Evolutionary conservation across 2,888 invertebrate species (phyloP), one percentile per base, ranked within the genome.

Genomic region (Oconnorella tubifera): DNA sequence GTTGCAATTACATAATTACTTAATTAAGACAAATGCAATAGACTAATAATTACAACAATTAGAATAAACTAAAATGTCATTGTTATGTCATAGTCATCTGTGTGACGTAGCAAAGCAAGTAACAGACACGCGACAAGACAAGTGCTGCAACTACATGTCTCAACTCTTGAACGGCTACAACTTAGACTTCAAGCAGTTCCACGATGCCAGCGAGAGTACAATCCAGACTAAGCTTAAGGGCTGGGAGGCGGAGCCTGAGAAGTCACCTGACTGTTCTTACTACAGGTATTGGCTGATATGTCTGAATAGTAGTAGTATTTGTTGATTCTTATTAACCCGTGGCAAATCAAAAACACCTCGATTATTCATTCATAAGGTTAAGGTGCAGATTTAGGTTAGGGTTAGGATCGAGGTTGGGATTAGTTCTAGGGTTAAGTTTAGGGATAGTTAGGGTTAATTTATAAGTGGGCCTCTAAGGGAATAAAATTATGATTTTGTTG

Each of bases 131-230:
- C 53, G 25, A 27, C 6, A 6, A 19, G 60, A 1, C 19, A 60
- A 60, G 51, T 60, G 60, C 29, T 27, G 60, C n/a, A n/a, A 60
- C 31, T 25, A 32, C 29, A 14, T 60, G 14, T 1, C 2, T 6
- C 49, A 50, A 29, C 10, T 51, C 29, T 29, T 60, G 29, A 10
- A 1, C 3, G 60, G 60, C 4, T 60, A 50, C 60, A 50, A 4
- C 14, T 0, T 50, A 6, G 60, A 60, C 51, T 31, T 29, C 31
- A n/a, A 48, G 48, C 60, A 60, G 60, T 60, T 60, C 31, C 14
- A 19, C 10, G 60, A 50, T 29, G 48, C 29, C 14, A 31, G 31
- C 27, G 49, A 60, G 10, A 6, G 19, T 29, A 32, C 25, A 23
- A 19, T 50, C 19, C 50, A 60, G 29, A 50, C 23, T 29, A 48